These are phyloP conservation scores for Chlamydotis undulata DNA, from an alignment of 2,113 vertebrate genomes.

Conservation along the genomic window DNA sequence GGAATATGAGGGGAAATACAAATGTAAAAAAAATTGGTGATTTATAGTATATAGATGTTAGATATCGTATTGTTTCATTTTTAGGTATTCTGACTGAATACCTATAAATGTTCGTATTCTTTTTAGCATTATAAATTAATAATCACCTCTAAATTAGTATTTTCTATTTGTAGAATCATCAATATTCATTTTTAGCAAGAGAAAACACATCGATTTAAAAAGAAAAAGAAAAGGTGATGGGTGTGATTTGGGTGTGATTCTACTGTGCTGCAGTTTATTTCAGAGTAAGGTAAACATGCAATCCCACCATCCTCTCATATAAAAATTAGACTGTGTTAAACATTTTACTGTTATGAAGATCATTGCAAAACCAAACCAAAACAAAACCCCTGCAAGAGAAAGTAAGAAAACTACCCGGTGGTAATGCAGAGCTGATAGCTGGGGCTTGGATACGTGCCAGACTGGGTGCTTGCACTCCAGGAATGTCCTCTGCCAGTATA, in stretches of 20 bases:
- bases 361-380: neutral
- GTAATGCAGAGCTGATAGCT: neutral
- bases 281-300: neutral
- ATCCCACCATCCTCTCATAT: neutral
- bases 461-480: slow-evolving; percentile 40
- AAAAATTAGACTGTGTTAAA: neutral
- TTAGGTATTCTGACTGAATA: slow-evolving; percentile 31
- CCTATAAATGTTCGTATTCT: slow-evolving; percentile 1
- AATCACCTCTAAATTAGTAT: slow-evolving; percentile 6
- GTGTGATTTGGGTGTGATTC: neutral
- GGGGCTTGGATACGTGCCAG: neutral
- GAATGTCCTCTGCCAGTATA: slow-evolving; percentile 28
- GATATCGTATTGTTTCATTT: slow-evolving; percentile 19
- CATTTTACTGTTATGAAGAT: neutral
- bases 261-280: neutral
- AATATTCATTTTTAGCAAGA: slow-evolving; percentile 15
- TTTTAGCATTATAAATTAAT: slow-evolving; percentile 36
- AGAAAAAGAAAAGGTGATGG: neutral
- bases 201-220: neutral
- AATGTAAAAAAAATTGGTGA: slow-evolving; percentile 49
- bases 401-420: slow-evolving; percentile 7
- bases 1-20: slow-evolving; percentile 28
- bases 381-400: neutral
- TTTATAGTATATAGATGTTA: slow-evolving; percentile 48
- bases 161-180: slow-evolving; percentile 24